Evolutionary conservation across 2,113 vertebrate genomes (phyloP).

Genomic region (Mirounga angustirostris): DNA sequence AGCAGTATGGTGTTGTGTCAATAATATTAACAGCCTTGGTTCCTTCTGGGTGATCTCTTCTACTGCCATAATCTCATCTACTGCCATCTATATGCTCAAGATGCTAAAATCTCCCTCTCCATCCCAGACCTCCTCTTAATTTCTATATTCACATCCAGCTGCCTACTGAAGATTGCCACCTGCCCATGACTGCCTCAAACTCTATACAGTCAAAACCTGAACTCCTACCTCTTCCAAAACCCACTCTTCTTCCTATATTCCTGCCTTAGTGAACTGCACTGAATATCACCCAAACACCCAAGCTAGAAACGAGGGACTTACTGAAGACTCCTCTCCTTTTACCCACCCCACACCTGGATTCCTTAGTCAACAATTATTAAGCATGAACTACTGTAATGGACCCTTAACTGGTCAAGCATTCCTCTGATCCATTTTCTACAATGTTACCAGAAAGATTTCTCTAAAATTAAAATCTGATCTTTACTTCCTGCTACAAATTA

Average conservation of each 20-base stretch:
- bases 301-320: background rate
- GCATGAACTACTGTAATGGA: background rate
- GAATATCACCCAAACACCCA: background rate
- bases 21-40: background rate
- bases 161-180: background rate
- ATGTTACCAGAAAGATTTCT: background rate
- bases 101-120: background rate
- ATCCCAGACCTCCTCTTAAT: background rate
- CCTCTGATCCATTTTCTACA: background rate
- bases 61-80: background rate
- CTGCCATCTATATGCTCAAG: background rate
- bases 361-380: background rate
- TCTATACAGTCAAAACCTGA: background rate
- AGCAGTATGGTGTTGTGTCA: background rate
- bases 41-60: background rate
- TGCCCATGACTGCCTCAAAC: background rate
- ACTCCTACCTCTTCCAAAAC: background rate
- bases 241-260: background rate
- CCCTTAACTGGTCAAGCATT: background rate
- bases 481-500: background rate
- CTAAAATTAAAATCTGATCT: constrained; percentile 27
- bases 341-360: background rate
- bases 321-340: background rate
- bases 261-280: background rate
- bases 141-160: background rate